Conservation (phyloP, 2,113 vertebrate species). For the Pandion haliaetus region DNA sequence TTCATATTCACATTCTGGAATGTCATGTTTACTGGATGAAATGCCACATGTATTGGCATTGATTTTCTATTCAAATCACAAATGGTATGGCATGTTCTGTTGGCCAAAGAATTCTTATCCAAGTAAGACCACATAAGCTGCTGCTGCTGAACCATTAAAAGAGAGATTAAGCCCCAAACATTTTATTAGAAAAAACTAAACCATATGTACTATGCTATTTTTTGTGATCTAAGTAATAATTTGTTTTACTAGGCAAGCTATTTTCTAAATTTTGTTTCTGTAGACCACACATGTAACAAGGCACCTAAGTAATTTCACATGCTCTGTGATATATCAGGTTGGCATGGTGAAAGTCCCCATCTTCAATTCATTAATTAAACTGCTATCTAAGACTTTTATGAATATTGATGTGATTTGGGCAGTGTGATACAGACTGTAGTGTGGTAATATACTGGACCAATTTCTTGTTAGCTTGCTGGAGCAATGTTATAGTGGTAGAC, state of each 20-base stretch:
- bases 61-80: not conserved
- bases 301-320: not conserved
- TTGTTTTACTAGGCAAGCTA: not conserved
- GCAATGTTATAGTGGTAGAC: not conserved
- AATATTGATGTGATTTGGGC: not conserved
- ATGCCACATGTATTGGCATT: not conserved
- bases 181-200: not conserved
- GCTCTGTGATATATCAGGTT: not conserved
- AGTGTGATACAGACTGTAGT: not conserved
- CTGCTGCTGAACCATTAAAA: not conserved
- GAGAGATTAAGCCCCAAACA: not conserved
- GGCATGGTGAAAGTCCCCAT: not conserved
- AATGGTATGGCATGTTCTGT: not conserved
- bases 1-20: not conserved
- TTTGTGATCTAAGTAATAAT: not conserved
- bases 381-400: not conserved
- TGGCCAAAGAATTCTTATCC: not conserved
- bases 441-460: not conserved
- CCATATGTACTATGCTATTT: rapidly evolving
- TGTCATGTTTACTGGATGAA: not conserved
- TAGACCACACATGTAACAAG: not conserved
- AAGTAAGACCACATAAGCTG: not conserved
- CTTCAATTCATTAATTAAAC: not conserved
- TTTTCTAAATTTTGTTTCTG: not conserved
- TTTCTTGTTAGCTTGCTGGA: not conserved